Conservation (phyloP, 2,113 vertebrate species). For the Mobula hypostoma region DNA sequence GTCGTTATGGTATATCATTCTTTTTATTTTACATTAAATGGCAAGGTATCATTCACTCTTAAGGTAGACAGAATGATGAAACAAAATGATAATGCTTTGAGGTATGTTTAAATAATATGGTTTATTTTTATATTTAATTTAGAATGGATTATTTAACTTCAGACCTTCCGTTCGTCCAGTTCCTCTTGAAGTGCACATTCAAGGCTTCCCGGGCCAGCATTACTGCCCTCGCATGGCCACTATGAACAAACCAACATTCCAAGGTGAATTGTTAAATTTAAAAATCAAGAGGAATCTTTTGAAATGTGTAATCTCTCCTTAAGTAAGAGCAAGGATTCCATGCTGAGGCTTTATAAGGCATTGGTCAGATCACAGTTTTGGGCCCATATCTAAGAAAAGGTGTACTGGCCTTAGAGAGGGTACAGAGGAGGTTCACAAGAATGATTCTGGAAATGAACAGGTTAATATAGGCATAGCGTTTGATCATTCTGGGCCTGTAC, state of each 20-base stretch:
- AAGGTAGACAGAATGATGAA: no score
- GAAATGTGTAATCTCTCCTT: background rate
- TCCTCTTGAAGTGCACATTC: constrained; percentile 92
- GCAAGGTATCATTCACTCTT: background rate
- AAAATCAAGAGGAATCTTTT: background rate
- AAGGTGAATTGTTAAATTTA: constrained; percentile 60
- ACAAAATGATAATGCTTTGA: constrained; percentile 7
- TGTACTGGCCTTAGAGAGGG: no score
- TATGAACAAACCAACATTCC: constrained; percentile 97
- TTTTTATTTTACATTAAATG: constrained; percentile 5
- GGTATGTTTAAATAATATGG: constrained; percentile 30
- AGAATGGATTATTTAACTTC: constrained; percentile 98
- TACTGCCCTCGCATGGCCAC: constrained; percentile 98
- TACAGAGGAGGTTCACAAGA: no score
- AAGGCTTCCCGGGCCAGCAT: constrained; percentile 94
- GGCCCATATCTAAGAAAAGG: no score
- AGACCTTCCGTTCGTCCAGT: constrained; percentile 93
- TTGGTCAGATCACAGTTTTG: no score
- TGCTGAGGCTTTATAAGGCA: no score
- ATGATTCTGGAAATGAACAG: no score
- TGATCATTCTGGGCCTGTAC: no score
- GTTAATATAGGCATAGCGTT: no score
- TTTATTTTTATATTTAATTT: constrained; percentile 42
- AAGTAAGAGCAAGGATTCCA: background rate
- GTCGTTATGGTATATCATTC: background rate